Conservation (phyloP, 2,113 vertebrate genomes). For the Puntigrus tetrazona region DNA sequence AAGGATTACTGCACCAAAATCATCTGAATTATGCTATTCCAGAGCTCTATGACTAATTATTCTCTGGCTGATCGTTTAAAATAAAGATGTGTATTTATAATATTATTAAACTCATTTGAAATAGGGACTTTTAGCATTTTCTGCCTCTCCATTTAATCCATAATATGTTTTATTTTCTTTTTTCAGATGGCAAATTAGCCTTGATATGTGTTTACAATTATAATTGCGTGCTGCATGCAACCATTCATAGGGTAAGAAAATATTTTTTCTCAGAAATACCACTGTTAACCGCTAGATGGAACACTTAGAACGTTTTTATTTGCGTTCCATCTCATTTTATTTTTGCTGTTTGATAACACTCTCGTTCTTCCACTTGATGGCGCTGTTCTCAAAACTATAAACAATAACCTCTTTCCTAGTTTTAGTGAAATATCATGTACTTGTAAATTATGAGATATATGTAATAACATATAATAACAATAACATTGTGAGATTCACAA, state of each 20-base stretch:
- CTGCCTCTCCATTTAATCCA: background rate
- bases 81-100: background rate
- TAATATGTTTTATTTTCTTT: background rate
- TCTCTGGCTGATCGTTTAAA: background rate
- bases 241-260: background rate
- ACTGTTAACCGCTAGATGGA: background rate
- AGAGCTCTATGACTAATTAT: background rate
- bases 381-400: background rate
- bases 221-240: background rate
- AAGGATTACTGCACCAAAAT: background rate
- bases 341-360: background rate
- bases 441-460: background rate
- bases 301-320: background rate
- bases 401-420: background rate
- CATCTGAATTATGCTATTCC: background rate
- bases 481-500: background rate
- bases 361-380: background rate
- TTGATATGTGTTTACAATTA: background rate
- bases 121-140: background rate
- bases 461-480: background rate
- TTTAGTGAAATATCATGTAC: background rate
- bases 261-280: background rate
- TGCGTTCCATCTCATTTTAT: background rate
- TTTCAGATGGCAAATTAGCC: background rate
- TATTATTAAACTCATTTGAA: background rate